Conservation (phyloP, 2,113 vertebrate species). For the Chitala chitala region DNA sequence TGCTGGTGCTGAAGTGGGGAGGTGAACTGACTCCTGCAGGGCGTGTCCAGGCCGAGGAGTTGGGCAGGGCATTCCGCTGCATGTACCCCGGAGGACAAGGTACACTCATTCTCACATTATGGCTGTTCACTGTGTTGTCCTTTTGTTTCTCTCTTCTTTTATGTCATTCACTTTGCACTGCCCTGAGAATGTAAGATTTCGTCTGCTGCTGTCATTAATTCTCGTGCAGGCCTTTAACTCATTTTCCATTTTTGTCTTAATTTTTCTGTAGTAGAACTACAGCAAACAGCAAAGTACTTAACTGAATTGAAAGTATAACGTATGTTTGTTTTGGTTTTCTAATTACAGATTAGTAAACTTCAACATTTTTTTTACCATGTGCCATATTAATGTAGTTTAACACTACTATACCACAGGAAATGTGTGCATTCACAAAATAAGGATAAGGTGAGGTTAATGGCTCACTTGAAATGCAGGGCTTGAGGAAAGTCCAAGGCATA, state of each 20-base stretch:
- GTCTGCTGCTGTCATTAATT: neutral
- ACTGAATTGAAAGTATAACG: too few relatives aligned
- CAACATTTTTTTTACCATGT: too few relatives aligned
- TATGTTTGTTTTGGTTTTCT: too few relatives aligned
- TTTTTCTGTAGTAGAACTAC: slow-evolving; percentile 2
- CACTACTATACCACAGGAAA: too few relatives aligned
- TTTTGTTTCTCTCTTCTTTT: neutral
- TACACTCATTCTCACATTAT: slow-evolving; percentile 37
- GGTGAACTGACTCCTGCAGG: slow-evolving; percentile 92
- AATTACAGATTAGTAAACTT: too few relatives aligned
- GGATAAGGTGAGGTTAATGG: too few relatives aligned
- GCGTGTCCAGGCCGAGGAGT: slow-evolving; percentile 89
- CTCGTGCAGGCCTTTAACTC: neutral
- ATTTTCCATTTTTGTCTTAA: too few relatives aligned
- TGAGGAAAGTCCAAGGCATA: too few relatives aligned
- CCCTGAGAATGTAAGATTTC: neutral
- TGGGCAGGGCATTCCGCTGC: slow-evolving; percentile 92
- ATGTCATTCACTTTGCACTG: neutral
- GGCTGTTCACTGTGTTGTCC: neutral
- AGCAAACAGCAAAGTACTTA: too few relatives aligned
- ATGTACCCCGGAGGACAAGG: slow-evolving; percentile 99
- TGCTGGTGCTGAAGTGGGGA: slow-evolving; percentile 91
- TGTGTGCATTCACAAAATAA: too few relatives aligned
- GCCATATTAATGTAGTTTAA: too few relatives aligned
- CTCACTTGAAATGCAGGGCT: too few relatives aligned